Conservation (phyloP, 2,888 invertebrate species). For the Agrotis ipsilon region DNA sequence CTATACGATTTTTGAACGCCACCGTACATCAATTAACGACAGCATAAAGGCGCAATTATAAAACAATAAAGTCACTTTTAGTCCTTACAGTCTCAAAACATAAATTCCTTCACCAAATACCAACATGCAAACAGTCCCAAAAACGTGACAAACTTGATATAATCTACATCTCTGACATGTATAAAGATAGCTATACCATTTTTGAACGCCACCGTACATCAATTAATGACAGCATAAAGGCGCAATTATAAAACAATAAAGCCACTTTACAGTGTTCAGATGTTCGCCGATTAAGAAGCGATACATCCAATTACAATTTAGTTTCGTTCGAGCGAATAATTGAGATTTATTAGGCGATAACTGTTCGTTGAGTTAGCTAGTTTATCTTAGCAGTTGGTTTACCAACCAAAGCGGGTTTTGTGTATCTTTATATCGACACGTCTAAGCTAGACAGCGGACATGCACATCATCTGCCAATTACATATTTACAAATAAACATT, state of each 20-base stretch:
- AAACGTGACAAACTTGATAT: slow-evolving; percentile 32
- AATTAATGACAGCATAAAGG: slow-evolving; percentile 46
- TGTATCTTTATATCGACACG: no score
- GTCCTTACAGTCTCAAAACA: not conserved
- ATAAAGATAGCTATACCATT: not conserved
- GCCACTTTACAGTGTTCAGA: slow-evolving; percentile 43
- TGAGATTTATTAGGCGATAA: slow-evolving; percentile 72
- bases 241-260: slow-evolving; percentile 56
- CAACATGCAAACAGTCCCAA: not conserved
- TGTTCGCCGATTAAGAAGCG: slow-evolving; percentile 54
- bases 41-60: slow-evolving; percentile 49
- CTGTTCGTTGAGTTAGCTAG: not conserved
- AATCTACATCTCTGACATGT: slow-evolving; percentile 33
- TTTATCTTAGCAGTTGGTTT: not conserved
- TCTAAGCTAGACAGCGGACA: no score
- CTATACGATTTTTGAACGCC: no score
- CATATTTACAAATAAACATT: no score
- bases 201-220: not conserved
- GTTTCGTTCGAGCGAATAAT: slow-evolving; percentile 54
- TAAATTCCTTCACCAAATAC: slow-evolving; percentile 26
- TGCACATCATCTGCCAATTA: no score
- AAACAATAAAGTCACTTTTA: slow-evolving; percentile 52
- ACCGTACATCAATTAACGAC: slow-evolving; percentile 34
- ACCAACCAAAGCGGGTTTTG: no score
- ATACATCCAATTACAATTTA: slow-evolving; percentile 63